Percentiles rank a stretch among this genome's conserved stretches.
Evolutionary conservation across 2,888 invertebrate species (phyloP).

Genomic region (Himalopsyche anomala): DNA sequence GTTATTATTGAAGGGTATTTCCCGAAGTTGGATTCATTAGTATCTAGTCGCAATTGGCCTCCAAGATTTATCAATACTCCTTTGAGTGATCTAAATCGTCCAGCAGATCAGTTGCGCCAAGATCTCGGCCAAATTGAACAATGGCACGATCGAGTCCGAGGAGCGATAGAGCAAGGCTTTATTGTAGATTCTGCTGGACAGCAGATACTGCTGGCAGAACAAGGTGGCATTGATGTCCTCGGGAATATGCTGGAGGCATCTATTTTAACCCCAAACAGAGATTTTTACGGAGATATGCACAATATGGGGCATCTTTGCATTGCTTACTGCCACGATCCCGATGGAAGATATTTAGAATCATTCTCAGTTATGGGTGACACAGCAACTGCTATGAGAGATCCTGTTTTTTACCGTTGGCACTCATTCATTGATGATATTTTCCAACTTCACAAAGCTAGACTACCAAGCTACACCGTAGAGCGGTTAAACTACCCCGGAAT

Average conservation of each 20-base stretch:
- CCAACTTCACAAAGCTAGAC: conserved; percentile 68
- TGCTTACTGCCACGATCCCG: conserved; percentile 88
- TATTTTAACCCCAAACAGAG: conserved; percentile 81
- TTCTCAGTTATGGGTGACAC: conserved; percentile 69
- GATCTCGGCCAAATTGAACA: conserved; percentile 84
- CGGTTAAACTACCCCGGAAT: conserved; percentile 65
- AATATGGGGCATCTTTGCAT: conserved; percentile 89
- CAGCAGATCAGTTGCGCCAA: conserved; percentile 80
- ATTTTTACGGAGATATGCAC: conserved; percentile 87
- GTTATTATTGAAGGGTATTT: conserved; percentile 74
- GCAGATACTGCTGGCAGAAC: conserved; percentile 78
- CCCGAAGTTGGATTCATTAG: conserved; percentile 82
- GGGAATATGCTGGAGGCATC: conserved; percentile 89
- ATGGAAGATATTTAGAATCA: conserved; percentile 80
- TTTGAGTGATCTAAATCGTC: conserved; percentile 81
- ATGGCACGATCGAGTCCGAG: conserved; percentile 85
- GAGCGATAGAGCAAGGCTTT: conserved; percentile 82
- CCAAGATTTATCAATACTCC: conserved; percentile 76
- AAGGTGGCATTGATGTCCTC: conserved; percentile 84
- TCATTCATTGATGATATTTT: conserved; percentile 70
- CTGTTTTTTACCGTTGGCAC: conserved; percentile 71
- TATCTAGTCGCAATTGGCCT: conserved; percentile 81
- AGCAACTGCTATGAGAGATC: conserved; percentile 70
- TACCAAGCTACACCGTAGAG: conserved; percentile 67
- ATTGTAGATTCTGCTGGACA: conserved; percentile 78